Base-by-base conservation (phyloP, 2,888 invertebrate genomes). In the Drosophila setosimentum region DNA sequence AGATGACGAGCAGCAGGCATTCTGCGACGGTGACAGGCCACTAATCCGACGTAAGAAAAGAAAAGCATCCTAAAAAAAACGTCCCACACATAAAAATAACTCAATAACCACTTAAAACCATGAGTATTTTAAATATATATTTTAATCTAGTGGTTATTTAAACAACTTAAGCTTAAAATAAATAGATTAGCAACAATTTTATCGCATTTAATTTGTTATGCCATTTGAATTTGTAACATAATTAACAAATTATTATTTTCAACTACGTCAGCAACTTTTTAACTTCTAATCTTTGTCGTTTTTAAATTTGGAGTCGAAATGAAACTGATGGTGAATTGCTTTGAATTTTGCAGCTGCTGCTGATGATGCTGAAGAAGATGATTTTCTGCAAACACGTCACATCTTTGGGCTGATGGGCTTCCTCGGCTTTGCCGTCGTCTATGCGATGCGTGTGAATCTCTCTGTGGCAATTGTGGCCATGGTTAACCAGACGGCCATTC, bases 401-500 rank as follows among this genome's bases (percentile, higher is more conserved):
- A 95, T 97, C 5, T 94, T 98, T 66, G 97, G 97, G 0, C 94
- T 98, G 57, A 94, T 98, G 94, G 97, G 97, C 21, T 98, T 98
- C 91, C 94, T 97, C 59, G 98, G 98, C 18, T 97, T 97, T 92
- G 97, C 97, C 69, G 96, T 97, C 91, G 97, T 97, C 5, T 98
- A 98, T 93, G 97, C 97, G 0, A 97, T 98, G 96, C 94, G 98
- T 69, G 97, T 98, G 0, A 98, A 98, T 93, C 94, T 99, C 37
- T 98, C 98, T 1, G 97, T 99, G 29, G 98, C 98, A 42, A 97
- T 99, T 90, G 98, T 99, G 35, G 98, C 98, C 35, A 99, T 99
- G 99, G 97, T 97, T 48, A 97, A 97, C 92, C 94, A 95, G 62
- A 96, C 96, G 2, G 95, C 95, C 1, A 93, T 94, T 65, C 95